A percentile compares a stretch with the other conserved stretches of the same genome.
Evolutionary conservation across 2,888 invertebrate species (phyloP).

Genomic region (Tetramorium bicarinatum): DNA sequence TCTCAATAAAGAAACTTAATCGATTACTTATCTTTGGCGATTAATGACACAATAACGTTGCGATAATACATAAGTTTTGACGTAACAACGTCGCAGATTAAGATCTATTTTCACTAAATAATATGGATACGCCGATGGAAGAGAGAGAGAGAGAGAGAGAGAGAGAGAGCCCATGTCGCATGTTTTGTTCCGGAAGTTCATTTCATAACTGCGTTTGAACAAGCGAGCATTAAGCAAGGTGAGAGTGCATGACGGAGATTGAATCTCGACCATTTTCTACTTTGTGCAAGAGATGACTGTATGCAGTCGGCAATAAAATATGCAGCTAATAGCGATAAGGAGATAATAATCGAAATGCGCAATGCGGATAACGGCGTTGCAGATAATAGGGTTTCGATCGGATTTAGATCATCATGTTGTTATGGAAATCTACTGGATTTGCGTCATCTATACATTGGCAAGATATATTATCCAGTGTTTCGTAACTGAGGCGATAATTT

Average conservation of each 20-base stretch:
- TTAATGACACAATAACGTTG: slow-evolving; percentile 12
- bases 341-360: slow-evolving; percentile 29
- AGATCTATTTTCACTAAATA: slow-evolving; percentile 22
- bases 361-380: slow-evolving; percentile 17
- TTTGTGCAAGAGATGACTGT: slow-evolving; percentile 6
- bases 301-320: slow-evolving; percentile 5
- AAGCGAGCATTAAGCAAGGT: slow-evolving; percentile 29
- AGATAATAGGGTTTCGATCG: neutral
- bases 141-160: neutral
- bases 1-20: slow-evolving; percentile 2
- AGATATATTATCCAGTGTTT: neutral
- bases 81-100: neutral
- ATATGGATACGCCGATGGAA: neutral
- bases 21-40: neutral
- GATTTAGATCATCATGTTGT: slow-evolving; percentile 37
- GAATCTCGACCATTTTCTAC: slow-evolving; percentile 42
- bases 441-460: neutral
- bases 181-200: slow-evolving; percentile 35
- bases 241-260: slow-evolving; percentile 55
- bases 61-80: neutral
- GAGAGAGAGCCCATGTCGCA: neutral
- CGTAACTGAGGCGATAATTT: slow-evolving; percentile 22
- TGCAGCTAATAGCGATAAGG: neutral
- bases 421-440: neutral
- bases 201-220: slow-evolving; percentile 25